phyloP scores from a whole-genome alignment of 2,888 invertebrate species.

The Kryphioiulus occultus region DNA sequence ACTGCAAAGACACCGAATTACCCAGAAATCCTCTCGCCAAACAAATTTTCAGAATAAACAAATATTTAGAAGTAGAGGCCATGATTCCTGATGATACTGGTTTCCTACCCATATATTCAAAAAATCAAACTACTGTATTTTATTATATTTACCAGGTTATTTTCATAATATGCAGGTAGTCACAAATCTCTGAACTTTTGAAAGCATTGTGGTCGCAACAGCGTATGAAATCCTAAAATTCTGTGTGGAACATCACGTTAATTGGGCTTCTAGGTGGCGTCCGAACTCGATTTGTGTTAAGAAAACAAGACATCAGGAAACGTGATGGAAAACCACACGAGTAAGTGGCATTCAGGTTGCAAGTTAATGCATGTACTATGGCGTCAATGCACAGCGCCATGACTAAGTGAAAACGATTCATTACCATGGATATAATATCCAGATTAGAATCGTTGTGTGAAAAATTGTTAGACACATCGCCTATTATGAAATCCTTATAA shows the following conservation, averaged over 20 bases:
- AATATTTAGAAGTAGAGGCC: too few species aligned
- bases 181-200: neutral
- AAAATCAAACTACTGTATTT: too few species aligned
- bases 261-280: constrained; percentile 13
- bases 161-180: neutral
- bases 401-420: constrained; percentile 31
- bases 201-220: neutral
- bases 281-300: constrained; percentile 8
- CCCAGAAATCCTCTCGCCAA: too few species aligned
- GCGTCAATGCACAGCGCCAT: neutral
- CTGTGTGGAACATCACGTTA: neutral
- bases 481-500: neutral
- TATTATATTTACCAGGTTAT: too few species aligned
- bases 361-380: neutral
- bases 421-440: neutral
- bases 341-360: neutral
- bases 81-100: too few species aligned
- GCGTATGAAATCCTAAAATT: neutral
- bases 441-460: constrained; percentile 13
- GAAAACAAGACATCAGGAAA: constrained; percentile 40
- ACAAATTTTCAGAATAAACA: too few species aligned
- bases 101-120: too few species aligned
- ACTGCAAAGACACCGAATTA: too few species aligned
- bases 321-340: neutral
- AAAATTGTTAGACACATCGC: neutral